phyloP scores from a whole-genome alignment of 2,888 invertebrate species.

The Scaptomyza parva region DNA sequence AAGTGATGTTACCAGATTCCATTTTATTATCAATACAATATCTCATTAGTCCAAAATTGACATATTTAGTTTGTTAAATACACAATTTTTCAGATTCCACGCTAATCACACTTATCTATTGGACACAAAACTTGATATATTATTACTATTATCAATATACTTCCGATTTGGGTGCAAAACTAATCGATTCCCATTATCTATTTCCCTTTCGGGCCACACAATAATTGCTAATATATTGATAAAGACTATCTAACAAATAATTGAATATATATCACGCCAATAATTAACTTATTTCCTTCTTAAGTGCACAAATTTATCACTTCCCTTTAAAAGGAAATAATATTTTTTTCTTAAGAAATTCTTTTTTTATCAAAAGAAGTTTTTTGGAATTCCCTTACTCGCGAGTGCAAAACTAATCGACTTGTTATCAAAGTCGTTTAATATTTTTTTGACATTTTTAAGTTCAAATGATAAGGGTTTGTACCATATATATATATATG shows the following conservation, averaged over 20 bases:
- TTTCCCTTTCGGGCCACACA: not conserved
- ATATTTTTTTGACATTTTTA: no score
- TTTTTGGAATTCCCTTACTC: constrained; percentile 24
- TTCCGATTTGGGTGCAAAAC: constrained; percentile 14
- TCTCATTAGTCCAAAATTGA: no score
- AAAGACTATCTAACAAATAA: not conserved
- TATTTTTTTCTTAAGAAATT: not conserved
- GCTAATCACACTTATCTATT: not conserved
- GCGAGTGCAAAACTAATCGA: constrained; percentile 10
- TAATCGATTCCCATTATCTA: not conserved
- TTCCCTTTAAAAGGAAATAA: constrained; percentile 8
- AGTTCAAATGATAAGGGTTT: no score
- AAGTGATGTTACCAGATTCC: no score
- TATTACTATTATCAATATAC: constrained; percentile 1
- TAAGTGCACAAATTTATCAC: constrained; percentile 15
- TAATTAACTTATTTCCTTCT: not conserved
- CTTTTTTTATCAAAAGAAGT: not conserved
- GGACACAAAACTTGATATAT: not conserved
- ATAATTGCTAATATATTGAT: not conserved
- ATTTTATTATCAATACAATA: no score
- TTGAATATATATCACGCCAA: not conserved
- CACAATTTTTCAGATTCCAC: not conserved
- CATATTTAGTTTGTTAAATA: no score
- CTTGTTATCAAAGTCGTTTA: constrained; percentile 18
- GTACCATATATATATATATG: no score